A percentile compares a stretch with the other conserved stretches of the same genome.
Conservation (phyloP, 2,797 vertebrate genomes). For the Ibycter americanus region DNA sequence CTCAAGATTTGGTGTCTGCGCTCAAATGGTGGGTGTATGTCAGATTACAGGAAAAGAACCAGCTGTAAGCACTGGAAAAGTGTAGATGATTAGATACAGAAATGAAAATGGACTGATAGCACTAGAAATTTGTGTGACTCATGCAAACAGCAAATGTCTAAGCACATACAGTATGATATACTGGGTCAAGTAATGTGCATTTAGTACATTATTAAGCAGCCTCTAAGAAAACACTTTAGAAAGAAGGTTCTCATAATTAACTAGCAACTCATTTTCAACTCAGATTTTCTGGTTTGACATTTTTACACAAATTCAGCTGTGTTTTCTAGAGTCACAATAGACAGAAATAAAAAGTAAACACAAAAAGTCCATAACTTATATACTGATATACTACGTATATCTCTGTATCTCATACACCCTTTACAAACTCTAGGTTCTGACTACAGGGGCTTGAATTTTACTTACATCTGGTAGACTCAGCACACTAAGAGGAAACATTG, state of each 20-base stretch:
- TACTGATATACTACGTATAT: not conserved
- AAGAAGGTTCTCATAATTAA: not conserved
- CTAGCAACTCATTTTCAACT: not conserved
- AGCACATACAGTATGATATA: not conserved
- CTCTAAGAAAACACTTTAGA: not conserved
- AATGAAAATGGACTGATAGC: not conserved
- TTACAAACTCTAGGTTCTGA: not conserved
- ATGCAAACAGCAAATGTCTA: slow-evolving; percentile 5
- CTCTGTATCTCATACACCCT: not conserved
- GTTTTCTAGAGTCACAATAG: not conserved
- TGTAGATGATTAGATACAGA: not conserved
- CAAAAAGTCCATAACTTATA: not conserved
- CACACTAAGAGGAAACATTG: not conserved
- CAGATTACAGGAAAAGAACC: not conserved
- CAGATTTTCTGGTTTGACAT: not conserved
- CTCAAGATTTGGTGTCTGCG: not conserved
- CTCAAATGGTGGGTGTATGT: not conserved
- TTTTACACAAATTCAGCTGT: not conserved
- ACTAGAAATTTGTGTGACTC: not conserved
- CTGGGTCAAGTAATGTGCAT: not conserved
- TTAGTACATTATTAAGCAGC: not conserved
- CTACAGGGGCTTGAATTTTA: not conserved
- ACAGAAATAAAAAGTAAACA: not conserved
- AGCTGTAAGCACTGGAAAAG: not conserved
- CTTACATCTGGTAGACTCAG: not conserved